Conservation (phyloP, 2,888 invertebrate genomes). For the Heliconius aoede region DNA sequence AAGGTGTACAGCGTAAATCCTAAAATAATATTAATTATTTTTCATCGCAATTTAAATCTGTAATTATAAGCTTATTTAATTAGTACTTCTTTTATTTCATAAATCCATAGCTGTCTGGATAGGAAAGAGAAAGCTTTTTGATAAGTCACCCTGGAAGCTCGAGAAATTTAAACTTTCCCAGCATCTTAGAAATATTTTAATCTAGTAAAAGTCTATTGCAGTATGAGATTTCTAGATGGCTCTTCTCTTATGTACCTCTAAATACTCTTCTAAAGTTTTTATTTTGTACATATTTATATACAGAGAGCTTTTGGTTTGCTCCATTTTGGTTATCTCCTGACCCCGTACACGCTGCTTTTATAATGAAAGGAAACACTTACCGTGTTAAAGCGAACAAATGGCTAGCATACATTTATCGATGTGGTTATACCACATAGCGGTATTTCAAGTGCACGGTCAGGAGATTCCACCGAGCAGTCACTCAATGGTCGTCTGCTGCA, state of each 20-base stretch:
- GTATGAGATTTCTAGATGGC: neutral
- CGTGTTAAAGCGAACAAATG: conserved; percentile 14
- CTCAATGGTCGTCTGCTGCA: conserved; percentile 56
- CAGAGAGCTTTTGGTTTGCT: neutral
- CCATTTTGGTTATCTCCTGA: neutral
- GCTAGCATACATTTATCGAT: conserved; percentile 23
- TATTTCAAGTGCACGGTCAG: conserved; percentile 68
- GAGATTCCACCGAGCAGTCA: conserved; percentile 53
- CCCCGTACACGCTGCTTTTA: neutral
- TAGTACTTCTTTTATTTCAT: neutral
- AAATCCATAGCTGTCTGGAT: neutral
- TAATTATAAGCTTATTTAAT: neutral
- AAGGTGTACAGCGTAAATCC: no score
- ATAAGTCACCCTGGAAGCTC: neutral
- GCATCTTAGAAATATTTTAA: no score
- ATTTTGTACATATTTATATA: neutral
- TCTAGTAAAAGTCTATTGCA: no score
- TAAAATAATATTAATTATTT: neutral
- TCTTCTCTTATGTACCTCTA: neutral
- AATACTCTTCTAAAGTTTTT: neutral
- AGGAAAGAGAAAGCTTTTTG: neutral
- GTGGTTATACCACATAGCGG: conserved; percentile 69
- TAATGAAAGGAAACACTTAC: conserved; percentile 10
- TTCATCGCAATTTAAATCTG: neutral
- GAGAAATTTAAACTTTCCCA: no score